Base-by-base conservation (phyloP, 2,888 invertebrate species). In the Cartodere bifasciata region DNA sequence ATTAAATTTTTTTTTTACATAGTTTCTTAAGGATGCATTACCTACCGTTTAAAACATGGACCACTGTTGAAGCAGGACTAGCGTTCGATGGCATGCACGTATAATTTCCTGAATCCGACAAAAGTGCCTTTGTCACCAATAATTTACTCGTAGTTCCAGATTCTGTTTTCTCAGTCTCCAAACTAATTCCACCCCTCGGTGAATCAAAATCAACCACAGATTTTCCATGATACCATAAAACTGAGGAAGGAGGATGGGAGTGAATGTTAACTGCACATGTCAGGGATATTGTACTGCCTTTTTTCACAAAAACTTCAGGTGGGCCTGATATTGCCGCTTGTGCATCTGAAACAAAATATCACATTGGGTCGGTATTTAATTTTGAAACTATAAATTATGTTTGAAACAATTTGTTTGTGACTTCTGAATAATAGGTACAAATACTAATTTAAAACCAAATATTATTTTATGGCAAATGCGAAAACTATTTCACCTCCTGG, bases 241-340 rank as follows among this genome's bases (percentile, higher is more conserved):
- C 81, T 45, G 81, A 83, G 37, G 73, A 70, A 36, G 75, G 74
- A 13, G 76, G 81, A 43, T 75, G 75, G 35, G 85, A 84, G 59
- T 86, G 85, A 48, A 85, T 79, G 61, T 87, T 87, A 47, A 87
- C 84, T 29, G 83, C 78, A 60, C 87, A 87, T 35, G 85, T 84
- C 54, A 87, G 66, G 46, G 85, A 85, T 67, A 87, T 87, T 44
- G 86, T 87, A 59, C 86, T 86, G 49, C 87, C 87, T 57, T 81
- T 82, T 65, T 85, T 86, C 52, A 87, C 87, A 62, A 82, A 85
- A 45, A 86, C 82, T 51, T 87, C 87, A 47, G 81, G 76, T 23
- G 85, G 81, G 38, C 86, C 85, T 59, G 78, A 74, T 55, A 87
- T 87, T 56, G 75, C 76, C 26, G 87, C 87, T 53, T 84, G 82